Conservation (phyloP, 2,797 vertebrate species). For the Dipus sagitta region DNA sequence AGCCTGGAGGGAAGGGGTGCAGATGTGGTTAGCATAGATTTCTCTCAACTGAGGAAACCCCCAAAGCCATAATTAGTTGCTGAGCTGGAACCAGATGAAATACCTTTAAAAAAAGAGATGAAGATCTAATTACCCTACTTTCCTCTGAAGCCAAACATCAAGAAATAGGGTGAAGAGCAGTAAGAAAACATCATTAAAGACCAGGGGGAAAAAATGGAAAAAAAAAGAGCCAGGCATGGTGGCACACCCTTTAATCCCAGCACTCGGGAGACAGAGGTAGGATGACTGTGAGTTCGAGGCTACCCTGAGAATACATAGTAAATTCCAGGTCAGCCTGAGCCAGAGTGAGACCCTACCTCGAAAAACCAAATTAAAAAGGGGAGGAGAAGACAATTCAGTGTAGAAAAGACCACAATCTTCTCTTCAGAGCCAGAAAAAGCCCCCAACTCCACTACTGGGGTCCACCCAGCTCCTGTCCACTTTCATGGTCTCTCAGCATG, state of each 20-base stretch:
- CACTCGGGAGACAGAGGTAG: no score
- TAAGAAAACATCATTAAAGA: not conserved
- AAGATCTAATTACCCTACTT: not conserved
- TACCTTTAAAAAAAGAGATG: not conserved
- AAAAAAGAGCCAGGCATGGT: not conserved
- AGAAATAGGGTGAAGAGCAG: not conserved
- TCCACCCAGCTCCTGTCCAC: not conserved
- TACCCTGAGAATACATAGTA: no score
- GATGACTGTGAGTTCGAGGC: no score
- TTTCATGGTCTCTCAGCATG: not conserved
- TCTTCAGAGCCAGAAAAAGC: rapidly evolving
- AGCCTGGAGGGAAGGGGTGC: not conserved
- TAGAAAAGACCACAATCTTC: not conserved
- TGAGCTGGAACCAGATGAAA: not conserved
- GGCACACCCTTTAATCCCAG: no score
- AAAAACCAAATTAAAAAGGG: no score
- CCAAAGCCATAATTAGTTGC: not conserved
- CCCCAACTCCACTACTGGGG: rapidly evolving
- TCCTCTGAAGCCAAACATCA: not conserved
- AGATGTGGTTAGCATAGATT: not conserved
- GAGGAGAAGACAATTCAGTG: not conserved
- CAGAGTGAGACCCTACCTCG: no score
- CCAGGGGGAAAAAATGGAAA: not conserved
- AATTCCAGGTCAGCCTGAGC: no score
- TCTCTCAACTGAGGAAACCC: not conserved